Conservation (phyloP, 1,140 invertebrate genomes). For the Procambarus clarkii region DNA sequence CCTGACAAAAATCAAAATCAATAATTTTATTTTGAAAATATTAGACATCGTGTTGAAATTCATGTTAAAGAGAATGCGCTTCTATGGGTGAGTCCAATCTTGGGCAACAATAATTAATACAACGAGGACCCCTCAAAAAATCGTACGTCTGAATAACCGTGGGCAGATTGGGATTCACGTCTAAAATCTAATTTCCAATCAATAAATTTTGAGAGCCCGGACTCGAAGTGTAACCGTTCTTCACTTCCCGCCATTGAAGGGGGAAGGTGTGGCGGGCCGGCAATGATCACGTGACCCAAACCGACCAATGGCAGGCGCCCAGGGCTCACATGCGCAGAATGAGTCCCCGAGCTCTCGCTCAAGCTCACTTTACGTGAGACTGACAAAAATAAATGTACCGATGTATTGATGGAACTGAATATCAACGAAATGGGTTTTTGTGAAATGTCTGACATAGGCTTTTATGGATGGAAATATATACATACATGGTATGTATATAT, state of each 20-base stretch:
- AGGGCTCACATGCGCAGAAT: neutral
- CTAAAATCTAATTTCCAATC: constrained; percentile 18
- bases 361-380: neutral
- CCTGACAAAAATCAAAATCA: no score
- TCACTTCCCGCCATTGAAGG: constrained; percentile 1
- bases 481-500: neutral
- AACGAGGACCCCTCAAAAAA: no score
- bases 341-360: no score
- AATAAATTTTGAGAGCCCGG: constrained; percentile 11
- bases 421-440: neutral
- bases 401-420: neutral
- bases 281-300: neutral
- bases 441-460: neutral
- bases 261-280: neutral
- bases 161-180: neutral
- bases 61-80: no score
- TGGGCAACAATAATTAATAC: no score
- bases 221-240: neutral
- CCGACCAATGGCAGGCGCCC: neutral
- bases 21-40: no score
- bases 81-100: no score
- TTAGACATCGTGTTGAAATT: no score
- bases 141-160: neutral
- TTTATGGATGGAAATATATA: neutral
- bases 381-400: neutral